phyloP scores from a whole-genome alignment of 2,797 vertebrate genomes.

The Pseudocheirus occidentalis region DNA sequence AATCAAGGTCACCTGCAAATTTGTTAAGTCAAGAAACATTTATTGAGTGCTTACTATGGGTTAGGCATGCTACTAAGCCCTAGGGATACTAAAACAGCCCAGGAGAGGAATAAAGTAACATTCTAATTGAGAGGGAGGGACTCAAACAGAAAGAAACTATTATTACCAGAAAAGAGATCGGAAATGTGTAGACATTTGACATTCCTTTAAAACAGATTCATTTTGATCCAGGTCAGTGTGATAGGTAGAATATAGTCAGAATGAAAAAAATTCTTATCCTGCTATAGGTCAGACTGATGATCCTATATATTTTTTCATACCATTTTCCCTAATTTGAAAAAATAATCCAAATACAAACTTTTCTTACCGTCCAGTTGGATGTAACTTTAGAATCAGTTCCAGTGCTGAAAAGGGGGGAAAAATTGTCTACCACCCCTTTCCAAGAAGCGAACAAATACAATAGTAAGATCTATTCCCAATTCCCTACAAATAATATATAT shows the following conservation, averaged over 20 bases:
- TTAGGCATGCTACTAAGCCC: too few relatives aligned
- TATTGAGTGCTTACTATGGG: too few relatives aligned
- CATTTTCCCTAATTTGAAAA: slow-evolving; percentile 46
- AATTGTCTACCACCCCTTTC: not conserved
- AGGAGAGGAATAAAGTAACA: too few relatives aligned
- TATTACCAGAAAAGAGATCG: too few relatives aligned
- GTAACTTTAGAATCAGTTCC: slow-evolving; percentile 28
- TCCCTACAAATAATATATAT: slow-evolving; percentile 7
- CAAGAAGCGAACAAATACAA: slow-evolving; percentile 27
- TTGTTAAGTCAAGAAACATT: too few relatives aligned
- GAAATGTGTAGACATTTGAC: not conserved
- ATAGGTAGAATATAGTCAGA: not conserved
- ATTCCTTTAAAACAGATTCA: slow-evolving; percentile 17
- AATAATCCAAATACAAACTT: slow-evolving; percentile 45
- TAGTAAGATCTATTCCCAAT: slow-evolving; percentile 5
- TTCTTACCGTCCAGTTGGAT: slow-evolving; percentile 4
- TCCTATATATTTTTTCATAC: not conserved
- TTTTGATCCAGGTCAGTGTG: slow-evolving; percentile 49
- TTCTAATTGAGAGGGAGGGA: too few relatives aligned
- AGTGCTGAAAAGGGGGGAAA: not conserved
- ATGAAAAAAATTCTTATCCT: slow-evolving; percentile 55
- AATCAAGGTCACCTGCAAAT: too few relatives aligned
- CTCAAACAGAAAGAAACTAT: too few relatives aligned
- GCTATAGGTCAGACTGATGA: not conserved
- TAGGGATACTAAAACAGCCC: too few relatives aligned